Evolutionary conservation across 2,888 invertebrate genomes (phyloP), one percentile per base, ranked within the genome.

Genomic region (Ormyrus nitidulus): DNA sequence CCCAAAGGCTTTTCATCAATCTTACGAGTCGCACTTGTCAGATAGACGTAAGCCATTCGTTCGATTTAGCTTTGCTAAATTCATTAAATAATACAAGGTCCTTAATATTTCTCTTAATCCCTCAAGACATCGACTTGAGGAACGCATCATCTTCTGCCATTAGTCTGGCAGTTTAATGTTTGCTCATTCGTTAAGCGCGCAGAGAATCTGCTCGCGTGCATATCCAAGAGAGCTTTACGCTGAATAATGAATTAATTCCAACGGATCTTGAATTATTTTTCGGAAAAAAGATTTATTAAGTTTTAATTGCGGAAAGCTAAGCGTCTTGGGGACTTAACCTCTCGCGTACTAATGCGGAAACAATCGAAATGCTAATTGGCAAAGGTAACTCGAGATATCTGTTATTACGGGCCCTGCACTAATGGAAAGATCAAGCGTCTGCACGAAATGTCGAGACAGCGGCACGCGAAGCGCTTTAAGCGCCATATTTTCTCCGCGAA

Each of bases 381-480:
- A 13, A 58, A 13, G 58, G 71, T 51, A 19, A 61, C 75, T 66
- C 49, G 59, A n/a, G 54, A 70, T 62, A 75, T 68, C 64, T 70
- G 70, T 77, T 77, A 80, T 80, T 80, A 77, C 77, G 65, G 80
- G 1, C 19, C 48, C 77, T 64, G 68, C 56, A 9, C 73, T 74
- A 74, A 77, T 80, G 77, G 80, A 80, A 80, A 80, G 80, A 80
- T 80, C 80, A 74, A 80, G 73, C 61, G 56, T 51, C 11, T 78
- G 76, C 72, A 65, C 46, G 79, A 80, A 64, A 75, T 53, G 62
- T 19, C 64, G 5, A 51, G 65, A 10, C 58, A 49, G 8, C 7
- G 8, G 61, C 79, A 70, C 74, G 69, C 79, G 70, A 74, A 74
- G 58, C 13, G 69, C 53, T 59, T 79, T 73, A 19, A 19, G 19